Evolutionary conservation across 2,113 vertebrate genomes (phyloP).

Genomic region (Microcebus ravelobensis): DNA sequence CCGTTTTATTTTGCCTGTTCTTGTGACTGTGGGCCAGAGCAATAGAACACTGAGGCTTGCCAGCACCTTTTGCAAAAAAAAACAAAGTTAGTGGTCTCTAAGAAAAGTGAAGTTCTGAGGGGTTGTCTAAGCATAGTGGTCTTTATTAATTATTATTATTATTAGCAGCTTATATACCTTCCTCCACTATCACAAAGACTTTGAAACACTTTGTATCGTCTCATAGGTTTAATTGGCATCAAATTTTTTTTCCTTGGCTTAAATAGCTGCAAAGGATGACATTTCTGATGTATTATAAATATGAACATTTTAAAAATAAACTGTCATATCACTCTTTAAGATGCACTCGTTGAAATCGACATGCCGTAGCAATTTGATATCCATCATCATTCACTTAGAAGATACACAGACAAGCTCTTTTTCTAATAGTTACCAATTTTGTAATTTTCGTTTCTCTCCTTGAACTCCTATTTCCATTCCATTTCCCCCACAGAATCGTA

Average conservation of each 20-base stretch:
- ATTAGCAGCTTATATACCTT: neutral
- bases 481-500: conserved; percentile 32
- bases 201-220: neutral
- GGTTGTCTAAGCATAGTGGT: neutral
- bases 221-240: neutral
- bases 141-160: neutral
- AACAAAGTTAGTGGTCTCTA: neutral
- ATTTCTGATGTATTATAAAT: neutral
- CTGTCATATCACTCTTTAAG: neutral
- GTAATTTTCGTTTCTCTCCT: conserved; percentile 39
- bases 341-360: neutral
- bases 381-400: neutral
- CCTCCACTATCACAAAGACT: neutral
- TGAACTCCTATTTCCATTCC: conserved; percentile 56
- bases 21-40: neutral
- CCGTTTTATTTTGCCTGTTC: neutral
- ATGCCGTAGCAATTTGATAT: neutral
- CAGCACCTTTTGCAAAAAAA: neutral
- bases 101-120: neutral
- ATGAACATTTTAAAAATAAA: neutral
- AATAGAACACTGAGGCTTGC: neutral
- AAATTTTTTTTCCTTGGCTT: neutral
- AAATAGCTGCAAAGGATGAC: neutral
- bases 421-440: neutral
- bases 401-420: neutral